Percentiles rank a stretch among this genome's conserved stretches.
phyloP scores from a whole-genome alignment of 2,888 invertebrate species.

The Synergus gifuensis region DNA sequence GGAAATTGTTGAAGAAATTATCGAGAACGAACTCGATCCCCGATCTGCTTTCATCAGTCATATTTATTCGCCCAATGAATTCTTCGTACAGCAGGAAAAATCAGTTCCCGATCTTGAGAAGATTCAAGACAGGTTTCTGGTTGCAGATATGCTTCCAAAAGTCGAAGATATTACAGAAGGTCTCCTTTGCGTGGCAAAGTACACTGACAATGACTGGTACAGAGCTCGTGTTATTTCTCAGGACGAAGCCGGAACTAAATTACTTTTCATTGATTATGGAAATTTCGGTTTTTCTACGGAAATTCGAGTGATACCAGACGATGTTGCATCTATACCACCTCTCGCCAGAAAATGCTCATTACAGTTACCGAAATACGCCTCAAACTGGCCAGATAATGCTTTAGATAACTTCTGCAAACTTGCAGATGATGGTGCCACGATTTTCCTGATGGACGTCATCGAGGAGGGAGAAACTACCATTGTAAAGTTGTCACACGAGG shows the following conservation, averaged over 20 bases:
- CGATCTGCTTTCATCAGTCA: conserved; percentile 84
- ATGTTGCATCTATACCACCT: conserved; percentile 80
- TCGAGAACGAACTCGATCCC: conserved; percentile 75
- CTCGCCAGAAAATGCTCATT: conserved; percentile 83
- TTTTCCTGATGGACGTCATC: conserved; percentile 79
- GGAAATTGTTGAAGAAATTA: conserved; percentile 43
- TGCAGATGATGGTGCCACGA: conserved; percentile 78
- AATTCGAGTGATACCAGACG: conserved; percentile 81
- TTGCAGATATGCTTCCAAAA: conserved; percentile 79
- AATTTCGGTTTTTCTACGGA: conserved; percentile 83
- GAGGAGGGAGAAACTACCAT: conserved; percentile 82
- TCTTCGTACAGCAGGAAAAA: conserved; percentile 87
- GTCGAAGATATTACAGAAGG: conserved; percentile 81
- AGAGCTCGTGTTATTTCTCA: conserved; percentile 82
- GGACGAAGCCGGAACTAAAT: conserved; percentile 79
- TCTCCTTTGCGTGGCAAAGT: conserved; percentile 83
- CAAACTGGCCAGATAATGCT: conserved; percentile 76
- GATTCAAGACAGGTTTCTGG: conserved; percentile 81
- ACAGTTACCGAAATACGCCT: conserved; percentile 74
- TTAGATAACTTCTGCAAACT: conserved; percentile 72
- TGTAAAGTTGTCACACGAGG: conserved; percentile 83
- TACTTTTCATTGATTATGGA: conserved; percentile 88
- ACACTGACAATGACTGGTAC: conserved; percentile 85
- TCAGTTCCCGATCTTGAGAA: conserved; percentile 81
- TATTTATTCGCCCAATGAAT: conserved; percentile 84